Evolutionary conservation across 2,797 vertebrate species (phyloP).

Genomic region (Neosilurus mollespiculum): DNA sequence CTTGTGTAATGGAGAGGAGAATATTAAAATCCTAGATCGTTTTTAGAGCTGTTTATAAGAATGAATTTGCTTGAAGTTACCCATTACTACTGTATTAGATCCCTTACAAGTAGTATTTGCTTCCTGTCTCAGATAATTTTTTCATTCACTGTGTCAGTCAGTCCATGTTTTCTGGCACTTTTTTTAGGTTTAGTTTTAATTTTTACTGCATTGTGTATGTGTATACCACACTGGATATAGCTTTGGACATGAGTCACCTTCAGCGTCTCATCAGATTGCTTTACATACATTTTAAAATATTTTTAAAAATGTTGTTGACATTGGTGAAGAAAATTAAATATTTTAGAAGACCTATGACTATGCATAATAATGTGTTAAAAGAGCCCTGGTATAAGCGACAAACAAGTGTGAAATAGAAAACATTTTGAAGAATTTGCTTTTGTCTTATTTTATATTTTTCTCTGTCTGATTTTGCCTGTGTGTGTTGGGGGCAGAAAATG

Average conservation of each 20-base stretch:
- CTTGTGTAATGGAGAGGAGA: too few relatives aligned
- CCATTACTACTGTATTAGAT: too few relatives aligned
- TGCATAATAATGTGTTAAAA: not conserved
- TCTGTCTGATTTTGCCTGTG: conserved; percentile 3
- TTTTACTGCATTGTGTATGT: too few relatives aligned
- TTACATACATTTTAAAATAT: not conserved
- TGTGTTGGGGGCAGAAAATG: conserved; percentile 26
- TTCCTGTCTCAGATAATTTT: not conserved
- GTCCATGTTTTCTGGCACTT: not conserved
- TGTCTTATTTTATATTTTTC: not conserved
- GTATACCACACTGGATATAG: not conserved
- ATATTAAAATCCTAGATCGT: too few relatives aligned
- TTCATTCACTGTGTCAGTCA: not conserved
- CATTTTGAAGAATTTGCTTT: not conserved
- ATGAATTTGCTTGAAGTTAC: too few relatives aligned
- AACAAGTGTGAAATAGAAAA: not conserved
- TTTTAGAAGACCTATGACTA: too few relatives aligned
- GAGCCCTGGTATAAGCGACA: not conserved
- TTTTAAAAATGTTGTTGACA: not conserved
- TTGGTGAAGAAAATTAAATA: not conserved
- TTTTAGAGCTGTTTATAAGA: too few relatives aligned
- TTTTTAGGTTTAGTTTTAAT: not conserved
- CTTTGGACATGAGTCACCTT: not conserved
- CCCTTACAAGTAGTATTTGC: not conserved
- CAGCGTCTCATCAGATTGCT: not conserved